Conservation (phyloP, 2,888 invertebrate species). For the Caenorhabditis sp. region DNA sequence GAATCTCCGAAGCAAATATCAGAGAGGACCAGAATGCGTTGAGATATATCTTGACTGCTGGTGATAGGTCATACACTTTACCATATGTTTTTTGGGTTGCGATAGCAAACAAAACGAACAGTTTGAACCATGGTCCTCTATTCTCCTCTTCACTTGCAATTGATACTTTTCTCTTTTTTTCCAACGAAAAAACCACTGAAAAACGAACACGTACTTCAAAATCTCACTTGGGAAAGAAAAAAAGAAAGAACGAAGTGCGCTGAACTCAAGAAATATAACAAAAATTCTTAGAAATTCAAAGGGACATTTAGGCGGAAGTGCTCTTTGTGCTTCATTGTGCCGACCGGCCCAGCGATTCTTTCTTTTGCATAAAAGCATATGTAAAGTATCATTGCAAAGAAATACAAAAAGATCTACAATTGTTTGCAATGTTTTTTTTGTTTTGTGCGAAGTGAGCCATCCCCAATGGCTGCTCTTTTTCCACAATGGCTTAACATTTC, state of each 20-base stretch:
- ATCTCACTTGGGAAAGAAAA: too few relatives aligned
- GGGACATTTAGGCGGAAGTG: conserved; percentile 15
- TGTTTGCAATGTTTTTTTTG: conserved; percentile 63
- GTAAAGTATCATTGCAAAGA: too few relatives aligned
- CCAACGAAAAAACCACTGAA: too few relatives aligned
- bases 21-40: conserved; percentile 6
- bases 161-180: conserved; percentile 11
- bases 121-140: too few relatives aligned
- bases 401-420: conserved; percentile 27
- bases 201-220: too few relatives aligned
- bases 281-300: conserved; percentile 1
- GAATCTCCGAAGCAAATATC: conserved; percentile 3
- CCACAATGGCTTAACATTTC: conserved; percentile 66
- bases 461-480: conserved; percentile 21
- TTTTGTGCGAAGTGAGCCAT: conserved; percentile 36
- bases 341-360: too few relatives aligned
- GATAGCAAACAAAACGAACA: neutral
- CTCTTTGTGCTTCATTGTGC: conserved; percentile 5
- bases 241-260: too few relatives aligned
- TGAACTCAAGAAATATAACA: conserved; percentile 1
- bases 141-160: neutral
- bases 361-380: too few relatives aligned
- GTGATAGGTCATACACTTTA: conserved; percentile 19
- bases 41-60: conserved; percentile 6
- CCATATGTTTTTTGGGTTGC: conserved; percentile 7